Conservation (phyloP, 2,888 invertebrate genomes). For the Scrobipalpa costella region DNA sequence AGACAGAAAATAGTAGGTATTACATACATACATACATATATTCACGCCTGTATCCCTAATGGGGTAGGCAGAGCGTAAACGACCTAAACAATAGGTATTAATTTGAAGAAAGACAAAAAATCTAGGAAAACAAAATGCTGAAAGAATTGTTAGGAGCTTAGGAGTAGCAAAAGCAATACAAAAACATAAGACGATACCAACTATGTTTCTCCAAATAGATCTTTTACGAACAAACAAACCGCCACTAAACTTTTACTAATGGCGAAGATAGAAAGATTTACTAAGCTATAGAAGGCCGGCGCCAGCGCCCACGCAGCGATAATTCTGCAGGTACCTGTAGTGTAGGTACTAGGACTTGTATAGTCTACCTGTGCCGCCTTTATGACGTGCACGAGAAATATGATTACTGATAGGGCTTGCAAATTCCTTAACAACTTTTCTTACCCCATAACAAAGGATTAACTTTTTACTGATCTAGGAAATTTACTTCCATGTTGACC, state of each 20-base stretch:
- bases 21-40: no score
- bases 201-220: background rate
- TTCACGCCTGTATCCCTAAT: no score
- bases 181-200: background rate
- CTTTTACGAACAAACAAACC: background rate
- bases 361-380: slow-evolving; percentile 8
- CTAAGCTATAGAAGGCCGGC: slow-evolving; percentile 44
- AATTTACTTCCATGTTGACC: no score
- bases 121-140: no score
- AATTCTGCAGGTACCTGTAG: slow-evolving; percentile 9
- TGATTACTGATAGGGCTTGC: slow-evolving; percentile 10
- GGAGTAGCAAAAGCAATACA: background rate
- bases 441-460: no score
- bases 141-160: no score
- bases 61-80: no score
- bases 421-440: background rate
- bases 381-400: slow-evolving; percentile 9
- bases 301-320: slow-evolving; percentile 52
- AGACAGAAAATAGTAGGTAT: no score
- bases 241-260: background rate
- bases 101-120: no score
- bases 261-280: slow-evolving; percentile 23
- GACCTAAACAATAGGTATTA: no score
- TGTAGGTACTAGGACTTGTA: slow-evolving; percentile 1
- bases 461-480: no score